Evolutionary conservation across 2,797 vertebrate species (phyloP), one percentile per base, ranked within the genome.

Genomic region (Pelochelys cantorii): DNA sequence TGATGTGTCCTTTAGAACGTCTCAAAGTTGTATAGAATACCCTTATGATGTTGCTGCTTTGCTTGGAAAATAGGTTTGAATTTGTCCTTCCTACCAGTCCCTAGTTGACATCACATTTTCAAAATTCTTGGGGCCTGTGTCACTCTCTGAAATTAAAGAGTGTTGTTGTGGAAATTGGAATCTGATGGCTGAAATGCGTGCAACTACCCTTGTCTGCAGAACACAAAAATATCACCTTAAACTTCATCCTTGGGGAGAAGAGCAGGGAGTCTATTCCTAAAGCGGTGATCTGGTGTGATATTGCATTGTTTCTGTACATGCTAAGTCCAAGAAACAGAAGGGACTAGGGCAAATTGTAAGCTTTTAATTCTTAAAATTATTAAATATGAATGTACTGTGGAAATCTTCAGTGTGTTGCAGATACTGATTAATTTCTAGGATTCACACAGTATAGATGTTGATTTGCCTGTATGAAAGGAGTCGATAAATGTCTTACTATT

Each of bases 401-500:
- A 81, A 93, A 60, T 17, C 17, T 60, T 86, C 31, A 48, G 8
- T 5, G 0, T 18, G n/a, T 87, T 81, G 14, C 0, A 3, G 75
- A 42, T 65, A 29, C 31, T 91, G 48, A 4, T 9, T 60, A 55
- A 78, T 83, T 90, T 80, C 59, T 88, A 7, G 84, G 89, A 79
- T 25, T 79, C 87, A 14, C 79, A 12, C 12, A 20, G 6, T 59
- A 11, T 42, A 15, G 62, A 1, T 2, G 48, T 54, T 54, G 53
- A 54, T 42, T n/a, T 84, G 22, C 8, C 89, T n/a, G 3, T 81
- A 25, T 1, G 10, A 13, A 29, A n/a, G 0, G 5, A 95, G 79
- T 56, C 14, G 59, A 29, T 68, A 77, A 87, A 86, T 77, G 55
- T 59, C 87, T 93, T 87, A 29, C 87, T 91, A 31, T 92, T 92